Percentiles rank a stretch among this genome's conserved stretches.
Evolutionary conservation across 2,797 vertebrate genomes (phyloP).

Genomic region (Coregonus suidteri): DNA sequence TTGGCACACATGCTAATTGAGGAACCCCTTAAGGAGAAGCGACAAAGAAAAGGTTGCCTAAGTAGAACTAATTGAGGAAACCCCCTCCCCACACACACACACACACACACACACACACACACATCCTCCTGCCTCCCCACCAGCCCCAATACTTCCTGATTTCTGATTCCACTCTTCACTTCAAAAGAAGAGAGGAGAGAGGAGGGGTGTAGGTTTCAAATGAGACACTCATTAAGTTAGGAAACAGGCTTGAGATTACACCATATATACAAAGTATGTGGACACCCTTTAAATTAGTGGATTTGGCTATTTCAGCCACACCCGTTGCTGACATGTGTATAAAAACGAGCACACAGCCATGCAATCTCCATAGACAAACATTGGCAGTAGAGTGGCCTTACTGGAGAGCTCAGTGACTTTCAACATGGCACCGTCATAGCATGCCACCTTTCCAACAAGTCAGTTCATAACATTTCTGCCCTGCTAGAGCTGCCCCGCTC

Average conservation of each 20-base stretch:
- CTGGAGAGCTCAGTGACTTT: too few species aligned
- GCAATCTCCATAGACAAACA: too few species aligned
- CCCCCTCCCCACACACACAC: neutral
- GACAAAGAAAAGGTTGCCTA: slow-evolving; percentile 12
- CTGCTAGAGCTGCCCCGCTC: too few species aligned
- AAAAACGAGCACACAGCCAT: too few species aligned
- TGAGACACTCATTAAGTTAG: neutral
- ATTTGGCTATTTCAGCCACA: too few species aligned
- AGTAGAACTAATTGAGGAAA: neutral
- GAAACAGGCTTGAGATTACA: neutral
- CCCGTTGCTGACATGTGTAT: too few species aligned
- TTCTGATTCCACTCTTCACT: neutral
- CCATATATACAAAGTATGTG: too few species aligned
- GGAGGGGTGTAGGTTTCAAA: neutral
- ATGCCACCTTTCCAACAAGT: too few species aligned
- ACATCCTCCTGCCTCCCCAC: neutral
- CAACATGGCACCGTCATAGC: too few species aligned
- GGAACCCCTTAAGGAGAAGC: slow-evolving; percentile 9
- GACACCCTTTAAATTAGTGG: too few species aligned
- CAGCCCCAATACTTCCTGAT: neutral
- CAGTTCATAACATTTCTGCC: too few species aligned
- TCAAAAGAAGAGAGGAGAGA: neutral
- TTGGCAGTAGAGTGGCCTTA: too few species aligned
- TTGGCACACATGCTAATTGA: slow-evolving; percentile 38
- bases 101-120: neutral